A percentile compares a stretch with the other conserved stretches of the same genome.
Conservation (phyloP, 2,888 invertebrate species). For the Pycnomerus fuliginosus region DNA sequence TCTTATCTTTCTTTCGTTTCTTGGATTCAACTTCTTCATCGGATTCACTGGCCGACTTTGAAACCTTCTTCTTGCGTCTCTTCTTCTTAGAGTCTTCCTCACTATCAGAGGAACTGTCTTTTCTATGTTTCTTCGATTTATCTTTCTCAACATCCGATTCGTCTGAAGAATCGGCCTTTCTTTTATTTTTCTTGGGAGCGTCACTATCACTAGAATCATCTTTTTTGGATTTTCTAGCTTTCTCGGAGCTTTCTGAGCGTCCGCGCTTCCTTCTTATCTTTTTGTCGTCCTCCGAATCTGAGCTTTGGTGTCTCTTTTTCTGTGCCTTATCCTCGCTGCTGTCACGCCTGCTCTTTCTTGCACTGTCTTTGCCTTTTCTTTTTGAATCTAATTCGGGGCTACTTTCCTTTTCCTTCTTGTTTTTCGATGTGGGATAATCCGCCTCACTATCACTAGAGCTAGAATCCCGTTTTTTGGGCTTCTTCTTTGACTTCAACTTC, state of each 20-base stretch:
- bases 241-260: slow-evolving; percentile 53
- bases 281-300: slow-evolving; percentile 59
- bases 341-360: slow-evolving; percentile 54
- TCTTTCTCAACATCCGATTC: slow-evolving; percentile 45
- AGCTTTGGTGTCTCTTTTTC: slow-evolving; percentile 60
- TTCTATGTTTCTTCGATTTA: slow-evolving; percentile 44
- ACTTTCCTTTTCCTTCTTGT: slow-evolving; percentile 56
- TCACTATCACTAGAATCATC: slow-evolving; percentile 50
- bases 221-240: slow-evolving; percentile 52
- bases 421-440: slow-evolving; percentile 45
- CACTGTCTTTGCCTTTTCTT: slow-evolving; percentile 54
- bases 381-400: slow-evolving; percentile 57
- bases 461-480: slow-evolving; percentile 55
- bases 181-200: slow-evolving; percentile 39
- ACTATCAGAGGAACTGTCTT: slow-evolving; percentile 51
- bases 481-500: slow-evolving; percentile 45
- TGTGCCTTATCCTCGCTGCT: slow-evolving; percentile 55
- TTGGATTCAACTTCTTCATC: slow-evolving; percentile 59
- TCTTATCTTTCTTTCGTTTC: slow-evolving; percentile 68
- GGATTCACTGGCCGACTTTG: slow-evolving; percentile 58
- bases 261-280: slow-evolving; percentile 30
- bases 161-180: slow-evolving; percentile 46
- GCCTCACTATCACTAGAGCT: slow-evolving; percentile 54
- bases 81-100: slow-evolving; percentile 60
- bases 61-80: slow-evolving; percentile 52